These are phyloP conservation scores for Chlorospingus semifuscus DNA, from an alignment of 2,797 vertebrate species.

Conservation along the genomic window DNA sequence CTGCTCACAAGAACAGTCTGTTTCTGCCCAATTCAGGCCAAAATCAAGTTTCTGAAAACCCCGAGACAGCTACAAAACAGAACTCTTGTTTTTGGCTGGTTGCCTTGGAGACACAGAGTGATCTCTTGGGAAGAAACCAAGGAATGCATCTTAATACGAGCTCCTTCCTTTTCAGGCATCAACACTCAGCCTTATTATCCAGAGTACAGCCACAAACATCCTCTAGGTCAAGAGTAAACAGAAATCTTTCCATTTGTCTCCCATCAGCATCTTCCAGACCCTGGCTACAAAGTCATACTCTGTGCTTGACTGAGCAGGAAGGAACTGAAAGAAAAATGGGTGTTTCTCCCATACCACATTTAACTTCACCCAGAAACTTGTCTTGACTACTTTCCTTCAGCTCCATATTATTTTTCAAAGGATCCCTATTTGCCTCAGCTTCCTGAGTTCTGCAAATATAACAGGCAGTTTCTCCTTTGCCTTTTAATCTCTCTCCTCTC, in stretches of 20 bases:
- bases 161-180: slow-evolving; percentile 60
- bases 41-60: background rate
- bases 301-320: background rate
- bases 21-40: background rate
- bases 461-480: background rate
- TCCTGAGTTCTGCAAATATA: background rate
- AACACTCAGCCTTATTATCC: background rate
- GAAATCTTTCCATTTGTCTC: slow-evolving; percentile 7
- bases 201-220: slow-evolving; percentile 54
- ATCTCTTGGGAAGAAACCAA: slow-evolving; percentile 57
- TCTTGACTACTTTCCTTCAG: background rate
- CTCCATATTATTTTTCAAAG: background rate
- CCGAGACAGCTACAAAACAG: background rate
- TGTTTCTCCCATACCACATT: background rate
- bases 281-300: background rate
- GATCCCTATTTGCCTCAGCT: background rate
- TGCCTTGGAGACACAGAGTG: background rate
- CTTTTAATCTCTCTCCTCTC: background rate
- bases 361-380: background rate
- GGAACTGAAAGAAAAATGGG: background rate
- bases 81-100: background rate
- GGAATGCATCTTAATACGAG: slow-evolving; percentile 3
- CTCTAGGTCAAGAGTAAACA: slow-evolving; percentile 45
- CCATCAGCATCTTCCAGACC: background rate
- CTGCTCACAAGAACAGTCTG: background rate